Evolutionary conservation across 2,888 invertebrate genomes (phyloP), one percentile per base, ranked within the genome.

Genomic region (Hirudinaria manillensis): DNA sequence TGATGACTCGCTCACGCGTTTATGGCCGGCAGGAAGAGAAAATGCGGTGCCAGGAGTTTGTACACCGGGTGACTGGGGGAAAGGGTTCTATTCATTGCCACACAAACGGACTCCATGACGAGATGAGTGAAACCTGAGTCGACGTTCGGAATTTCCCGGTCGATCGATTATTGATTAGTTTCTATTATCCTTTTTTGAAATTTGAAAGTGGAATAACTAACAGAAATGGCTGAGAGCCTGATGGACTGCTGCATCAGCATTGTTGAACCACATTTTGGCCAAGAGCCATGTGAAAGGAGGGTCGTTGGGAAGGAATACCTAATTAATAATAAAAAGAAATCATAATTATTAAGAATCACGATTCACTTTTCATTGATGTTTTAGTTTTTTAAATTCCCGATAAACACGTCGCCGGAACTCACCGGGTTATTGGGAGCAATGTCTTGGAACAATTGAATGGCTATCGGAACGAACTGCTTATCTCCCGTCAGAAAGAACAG

Each of bases 11-110:
- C 84, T 81, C 81, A 86, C 87, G 83, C 81, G 78, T 87, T 86
- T 72, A 87, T 86, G 32, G 86, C 86, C 2, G 87, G 81, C 3
- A 87, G 83, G 80, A 84, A 86, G 51, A 85, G 82, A 78, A 87
- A 86, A 79, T 87, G 87, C 3, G 87, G 87, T 1, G 86, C 85
- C 74, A 87, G 81, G 3, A 87, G 83, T 79, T 85, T 85, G 81
- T 84, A 86, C 67, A 87, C 77, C 0, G 87, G 87, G 80, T 87
- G 87, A 24, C 85, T 86, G 27, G 83, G 83, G 10, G 87, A 85
- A n/a, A 87, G 80, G 76, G 86, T 83, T 51, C 87, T 78, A 77
- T 87, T 84, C 2, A 85, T 84, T 38, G 84, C 82, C n/a, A 86
- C 83, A 51, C 82, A 83, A 3, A 87, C 81, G 0, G 86, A 86